Evolutionary conservation across 2,113 vertebrate genomes (phyloP), one percentile per base, ranked within the genome.

Genomic region (Lepisosteus oculatus): DNA sequence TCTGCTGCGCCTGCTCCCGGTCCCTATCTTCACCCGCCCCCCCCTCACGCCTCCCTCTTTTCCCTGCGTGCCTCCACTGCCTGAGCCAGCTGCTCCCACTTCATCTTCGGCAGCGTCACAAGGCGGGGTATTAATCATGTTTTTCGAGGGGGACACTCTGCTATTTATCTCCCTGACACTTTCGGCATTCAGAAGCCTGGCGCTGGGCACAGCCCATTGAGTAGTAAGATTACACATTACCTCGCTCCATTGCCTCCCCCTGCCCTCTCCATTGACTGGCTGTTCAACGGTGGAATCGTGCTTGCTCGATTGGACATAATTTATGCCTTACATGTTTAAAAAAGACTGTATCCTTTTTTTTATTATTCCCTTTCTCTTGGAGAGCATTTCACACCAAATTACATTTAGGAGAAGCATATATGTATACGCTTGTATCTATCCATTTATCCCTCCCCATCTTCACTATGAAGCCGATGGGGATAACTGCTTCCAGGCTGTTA

Each of bases 101-200:
- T 95, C 95, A 96, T 98, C 97, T 98, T 96, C 95, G 93, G 95
- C 96, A 94, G 92, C 96, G 94, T 96, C 97, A 96, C 95, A 92
- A 93, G 92, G 91, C 86, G 94, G 91, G 93, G 95, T 95, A 99
- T 99, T 98, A 99, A 99, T 99, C 97, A 99, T 99, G 96, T 98
- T 99, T 98, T 97, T 98, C 87, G 95, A 98, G 94, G 93, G 95
- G 97, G 97, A 98, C 95, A 96, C 95, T 95, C 87, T 84, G 95
- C 97, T 97, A 99, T 98, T 99, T 96, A 98, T 98, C 97, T 99
- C 97, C 86, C 93, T 99, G 97, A 98, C 97, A 99, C 93, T 91
- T 97, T 88, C 91, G 95, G 95, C 92, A 88, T 95, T 93, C 92
- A 94, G 94, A 93, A 91, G 92, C 92, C 92, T 93, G 88, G 93